Evolutionary conservation across 2,113 vertebrate species (phyloP), one percentile per base, ranked within the genome.

Genomic region (Leuciscus idus): DNA sequence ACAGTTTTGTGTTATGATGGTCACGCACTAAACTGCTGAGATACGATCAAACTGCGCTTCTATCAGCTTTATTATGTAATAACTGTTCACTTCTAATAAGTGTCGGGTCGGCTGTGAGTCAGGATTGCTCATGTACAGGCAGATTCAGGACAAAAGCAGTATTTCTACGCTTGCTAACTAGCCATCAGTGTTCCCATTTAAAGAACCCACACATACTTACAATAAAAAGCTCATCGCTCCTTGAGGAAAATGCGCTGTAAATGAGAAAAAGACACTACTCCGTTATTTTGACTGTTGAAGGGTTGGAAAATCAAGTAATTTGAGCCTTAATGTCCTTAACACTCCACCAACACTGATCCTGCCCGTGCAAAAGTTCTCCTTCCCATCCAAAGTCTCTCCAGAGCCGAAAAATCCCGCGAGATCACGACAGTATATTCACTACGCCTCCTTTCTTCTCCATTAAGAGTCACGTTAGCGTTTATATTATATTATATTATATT

Each of bases 191-290:
- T 75, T 64, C 28, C 9, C 26, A 68, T 43, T 66, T 81, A 28
- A 8, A 81, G 4, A 62, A 13, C 11, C 75, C 33, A 26, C 5
- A 30, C 10, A 81, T 89, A 91, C 91, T 91, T 68, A 91, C 91
- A 91, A 91, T 50, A 91, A 87, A 90, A 91, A 91, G 84, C 91
- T 91, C 91, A 91, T 91, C 81, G 90, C 88, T 86, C 36, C 57
- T 43, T 66, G 36, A 36, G 81, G 75, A 13, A 83, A 83, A 68
- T n/a, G 5, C 4, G n/a, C 26, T 83, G 48, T 59, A 48, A 55
- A 33, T 59, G 50, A 33, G 48, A 50, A 52, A 74, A 10, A 8
- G 46, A 26, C 46, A 43, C 15, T 21, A 43, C n/a, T 12, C 10
- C 23, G 55, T 48, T 28, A 17, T 21, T 13, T 30, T 74, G 12